Base-by-base conservation (phyloP, 2,797 vertebrate species). In the Gila robusta region DNA sequence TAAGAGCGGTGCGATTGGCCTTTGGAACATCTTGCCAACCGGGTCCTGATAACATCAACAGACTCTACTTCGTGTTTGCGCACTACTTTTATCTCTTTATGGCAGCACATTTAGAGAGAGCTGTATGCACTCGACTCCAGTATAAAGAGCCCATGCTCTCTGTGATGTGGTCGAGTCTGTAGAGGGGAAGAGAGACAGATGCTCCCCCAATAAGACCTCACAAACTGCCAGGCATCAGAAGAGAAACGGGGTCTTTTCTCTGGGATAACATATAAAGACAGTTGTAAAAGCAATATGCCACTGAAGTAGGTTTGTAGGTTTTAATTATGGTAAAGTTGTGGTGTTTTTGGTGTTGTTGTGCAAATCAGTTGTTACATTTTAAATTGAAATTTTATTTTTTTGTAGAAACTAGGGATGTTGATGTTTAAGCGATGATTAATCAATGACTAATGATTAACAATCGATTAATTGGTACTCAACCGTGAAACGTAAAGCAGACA, bases 121-220 rank as follows among this genome's bases (percentile, higher is more conserved):
- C 72, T 82, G 37, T 16, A 44, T 59, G n/a, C 87, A 77, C 39
- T 64, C 44, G 56, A 71, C 49, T 76, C 59, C 28, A 73, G 67
- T 11, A 54, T 83, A 69, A 79, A 67, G 14, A 77, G 41, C 71
- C 41, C 1, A n/a, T 66, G 47, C 23, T 69, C 4, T 67, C 70
- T 81, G 70, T 84, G 82, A 87, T 84, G 86, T 87, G 82, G 82
- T 83, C 66, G n/a, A 72, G 81, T n/a, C 19, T 79, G 56, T 9
- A 54, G 32, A 37, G 19, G 52, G 37, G 19, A 69, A 26, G 59
- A 76, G 12, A 28, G 67, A 9, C n/a, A 39, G 47, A 9, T n/a
- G 26, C 54, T 62, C 26, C 35, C 41, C 21, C 35, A 21, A 6
- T 56, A 28, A 56, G 69, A 82, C 69, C 81, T 73, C 81, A 71